Conservation (phyloP, 2,888 invertebrate species). For the Diarsia rubi region DNA sequence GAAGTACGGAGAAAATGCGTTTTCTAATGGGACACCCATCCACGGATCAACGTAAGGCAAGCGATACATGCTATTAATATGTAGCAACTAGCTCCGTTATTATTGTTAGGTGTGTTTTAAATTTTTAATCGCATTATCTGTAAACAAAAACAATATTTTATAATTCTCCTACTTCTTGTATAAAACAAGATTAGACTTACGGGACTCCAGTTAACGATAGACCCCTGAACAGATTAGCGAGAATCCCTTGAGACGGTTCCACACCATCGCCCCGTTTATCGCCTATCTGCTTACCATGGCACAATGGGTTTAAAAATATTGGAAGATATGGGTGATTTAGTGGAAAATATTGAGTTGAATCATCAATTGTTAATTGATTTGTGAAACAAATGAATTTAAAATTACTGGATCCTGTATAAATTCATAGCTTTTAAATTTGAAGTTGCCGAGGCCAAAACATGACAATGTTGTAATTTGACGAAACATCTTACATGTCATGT, state of each 20-base stretch:
- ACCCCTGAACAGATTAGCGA: slow-evolving; percentile 75
- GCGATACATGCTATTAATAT: too few relatives aligned
- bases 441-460: too few relatives aligned
- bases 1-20: too few relatives aligned
- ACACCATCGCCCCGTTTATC: slow-evolving; percentile 75
- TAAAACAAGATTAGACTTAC: slow-evolving; percentile 42
- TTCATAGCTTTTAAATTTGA: too few relatives aligned
- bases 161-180: slow-evolving; percentile 19
- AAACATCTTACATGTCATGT: too few relatives aligned
- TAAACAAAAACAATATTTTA: slow-evolving; percentile 14
- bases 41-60: too few relatives aligned
- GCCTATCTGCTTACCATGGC: slow-evolving; percentile 63
- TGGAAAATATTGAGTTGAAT: slow-evolving; percentile 5
- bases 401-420: too few relatives aligned
- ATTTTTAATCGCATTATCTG: neutral
- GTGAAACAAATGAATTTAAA: too few relatives aligned
- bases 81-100: too few relatives aligned
- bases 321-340: slow-evolving; percentile 7
- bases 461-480: too few relatives aligned
- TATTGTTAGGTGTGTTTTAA: neutral
- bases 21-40: too few relatives aligned
- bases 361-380: too few relatives aligned
- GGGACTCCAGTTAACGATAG: slow-evolving; percentile 69
- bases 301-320: slow-evolving; percentile 46
- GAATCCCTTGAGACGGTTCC: slow-evolving; percentile 70